phyloP scores from a whole-genome alignment of 1,140 invertebrate species.

The Polypedilum vanderplanki region DNA sequence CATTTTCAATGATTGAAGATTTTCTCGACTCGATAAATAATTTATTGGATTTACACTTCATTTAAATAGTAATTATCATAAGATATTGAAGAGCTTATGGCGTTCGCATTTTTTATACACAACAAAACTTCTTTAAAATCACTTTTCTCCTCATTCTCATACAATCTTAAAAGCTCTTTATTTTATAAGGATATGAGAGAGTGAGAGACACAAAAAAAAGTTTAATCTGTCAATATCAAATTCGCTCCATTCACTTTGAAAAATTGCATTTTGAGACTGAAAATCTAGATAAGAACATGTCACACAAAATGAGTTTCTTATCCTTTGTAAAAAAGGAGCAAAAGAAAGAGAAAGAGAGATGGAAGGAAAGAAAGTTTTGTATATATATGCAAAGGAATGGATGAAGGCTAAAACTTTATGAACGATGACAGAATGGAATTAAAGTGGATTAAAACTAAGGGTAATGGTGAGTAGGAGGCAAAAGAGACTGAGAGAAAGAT shows the following conservation, averaged over 20 bases:
- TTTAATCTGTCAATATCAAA: too few species aligned
- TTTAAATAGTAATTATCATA: slow-evolving; percentile 7
- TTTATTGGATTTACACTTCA: slow-evolving; percentile 19
- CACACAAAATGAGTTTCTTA: neutral
- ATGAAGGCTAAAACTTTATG: slow-evolving; percentile 13
- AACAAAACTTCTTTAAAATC: neutral
- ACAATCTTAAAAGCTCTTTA: neutral
- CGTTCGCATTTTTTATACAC: neutral
- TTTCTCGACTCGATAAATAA: neutral
- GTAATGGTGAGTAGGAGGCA: neutral
- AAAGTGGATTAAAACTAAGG: slow-evolving; percentile 23
- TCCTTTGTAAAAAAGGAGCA: neutral
- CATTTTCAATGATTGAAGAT: neutral
- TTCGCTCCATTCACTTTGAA: too few species aligned
- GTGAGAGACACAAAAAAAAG: too few species aligned
- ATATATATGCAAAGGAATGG: too few species aligned
- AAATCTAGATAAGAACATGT: too few species aligned
- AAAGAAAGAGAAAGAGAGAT: too few species aligned
- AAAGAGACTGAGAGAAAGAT: neutral
- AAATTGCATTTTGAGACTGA: too few species aligned
- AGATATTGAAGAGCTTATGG: slow-evolving; percentile 18
- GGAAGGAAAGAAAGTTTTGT: too few species aligned
- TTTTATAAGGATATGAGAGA: too few species aligned
- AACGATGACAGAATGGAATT: slow-evolving; percentile 27
- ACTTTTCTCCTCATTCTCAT: neutral